Evolutionary conservation across 2,797 vertebrate species (phyloP), one percentile per base, ranked within the genome.

Genomic region (Sphenodon punctatus): DNA sequence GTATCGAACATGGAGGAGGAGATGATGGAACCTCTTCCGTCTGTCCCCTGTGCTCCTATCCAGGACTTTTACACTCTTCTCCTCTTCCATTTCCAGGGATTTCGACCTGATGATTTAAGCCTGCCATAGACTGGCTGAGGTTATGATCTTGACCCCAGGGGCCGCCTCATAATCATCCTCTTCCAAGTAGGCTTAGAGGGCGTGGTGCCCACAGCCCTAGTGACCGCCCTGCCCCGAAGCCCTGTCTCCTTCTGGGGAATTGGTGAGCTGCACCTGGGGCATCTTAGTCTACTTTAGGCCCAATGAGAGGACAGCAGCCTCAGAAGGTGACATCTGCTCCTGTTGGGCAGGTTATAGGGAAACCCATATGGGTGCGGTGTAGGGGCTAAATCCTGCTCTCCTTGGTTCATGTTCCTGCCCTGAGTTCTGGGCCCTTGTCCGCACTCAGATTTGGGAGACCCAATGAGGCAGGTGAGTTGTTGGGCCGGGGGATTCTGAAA

Each of bases 1-100:
- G 70, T 30, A 22, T 82, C 80, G 69, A 2, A 1, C 74, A 53
- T 58, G 72, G 1, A 0, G 46, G 70, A 42, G 30, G 17, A n/a
- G 22, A 42, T 41, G 81, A 45, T 41, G 67, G 25, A 22, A 17
- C 53, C 89, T 82, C 79, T 53, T 82, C 84, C 46, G 60, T 51
- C 43, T 45, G 20, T 10, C 20, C 45, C 45, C 45, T 45, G 25
- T 45, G 38, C 71, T 73, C 69, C 85, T 48, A 67, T 80, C 49
- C 74, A 67, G 78, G 83, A 27, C 71, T 39, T 49, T 49, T 53
- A n/a, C 8, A n/a, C 9, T 53, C 49, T n/a, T 49, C 15, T 25
- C 25, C n/a, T 30, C 15, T 27, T 49, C 49, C 14, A 17, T n/a
- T n/a, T n/a, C 15, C 3, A 12, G 15, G n/a, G 30, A 53, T 53